These are phyloP conservation scores for Tarsius wallacei DNA, from an alignment of 2,797 vertebrate genomes.

Conservation along the genomic window DNA sequence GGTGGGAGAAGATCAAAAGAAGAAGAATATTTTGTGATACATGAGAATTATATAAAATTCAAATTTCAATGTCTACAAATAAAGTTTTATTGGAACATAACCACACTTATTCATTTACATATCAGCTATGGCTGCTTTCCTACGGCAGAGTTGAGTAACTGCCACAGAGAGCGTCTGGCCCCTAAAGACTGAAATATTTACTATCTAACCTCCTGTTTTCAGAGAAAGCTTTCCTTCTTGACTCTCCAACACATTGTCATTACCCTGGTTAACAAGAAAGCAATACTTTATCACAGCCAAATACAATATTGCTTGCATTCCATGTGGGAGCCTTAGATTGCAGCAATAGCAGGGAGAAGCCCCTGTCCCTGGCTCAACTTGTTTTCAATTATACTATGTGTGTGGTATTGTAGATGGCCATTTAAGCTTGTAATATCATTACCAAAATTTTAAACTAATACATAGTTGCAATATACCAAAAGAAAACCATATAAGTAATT, in stretches of 20 bases:
- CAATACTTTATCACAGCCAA: conserved; percentile 20
- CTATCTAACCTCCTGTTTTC: conserved; percentile 25
- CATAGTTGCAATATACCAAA: not conserved
- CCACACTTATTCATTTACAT: not conserved
- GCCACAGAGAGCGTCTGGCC: conserved; percentile 56
- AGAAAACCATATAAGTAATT: conserved; percentile 34
- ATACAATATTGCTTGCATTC: not conserved
- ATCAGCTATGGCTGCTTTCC: not conserved
- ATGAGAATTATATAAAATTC: conserved; percentile 32
- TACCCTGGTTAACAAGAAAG: conserved; percentile 69
- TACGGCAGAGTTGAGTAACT: not conserved
- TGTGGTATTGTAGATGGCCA: not conserved
- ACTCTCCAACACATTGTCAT: conserved; percentile 37
- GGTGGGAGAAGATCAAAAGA: not conserved
- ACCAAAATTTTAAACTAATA: not conserved
- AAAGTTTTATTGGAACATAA: conserved; percentile 25
- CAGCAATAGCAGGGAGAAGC: not conserved
- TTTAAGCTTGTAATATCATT: not conserved
- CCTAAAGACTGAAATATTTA: conserved; percentile 70
- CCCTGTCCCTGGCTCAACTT: not conserved
- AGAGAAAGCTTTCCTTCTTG: conserved; percentile 49
- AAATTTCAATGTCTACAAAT: not conserved
- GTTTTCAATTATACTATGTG: not conserved
- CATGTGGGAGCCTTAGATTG: not conserved
- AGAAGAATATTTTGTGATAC: not conserved